Base-by-base conservation (phyloP, 53 echinoderm and acorn worm species). In the Patiria pectinifera region DNA sequence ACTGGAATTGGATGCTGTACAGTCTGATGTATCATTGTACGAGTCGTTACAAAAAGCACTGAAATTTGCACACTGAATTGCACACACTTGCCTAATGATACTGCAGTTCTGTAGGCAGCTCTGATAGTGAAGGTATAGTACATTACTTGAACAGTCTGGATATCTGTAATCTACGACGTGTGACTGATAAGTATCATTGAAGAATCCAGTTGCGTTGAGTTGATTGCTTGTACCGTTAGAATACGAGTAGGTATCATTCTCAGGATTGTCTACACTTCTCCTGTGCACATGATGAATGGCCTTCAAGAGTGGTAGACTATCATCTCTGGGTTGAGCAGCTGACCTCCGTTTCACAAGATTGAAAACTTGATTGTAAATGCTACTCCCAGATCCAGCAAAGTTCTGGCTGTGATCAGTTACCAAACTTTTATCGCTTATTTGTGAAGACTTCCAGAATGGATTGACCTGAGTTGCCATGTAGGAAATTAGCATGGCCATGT, bases 31-130 rank as follows among this genome's bases (percentile, higher is more conserved):
- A 21, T 21, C 44, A 60, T 21, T 70, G 3, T 23, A 35, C 4
- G 75, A 44, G 43, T 25, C 12, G 18, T 87, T 87, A 75, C 72
- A 86, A 69, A 71, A 87, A 45, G 3, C 43, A 45, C 75, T 87
- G 87, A 75, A 76, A 71, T 87, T 87, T 2, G n/a, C 45, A 76
- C 87, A 87, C 49, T 87, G 87, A 18, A 53, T 11, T 3, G 23
- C 9, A 74, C 86, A 86, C 11, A 72, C 53, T 9, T 71, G 18
- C 6, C 19, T 18, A 26, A 85, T 72, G 53, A 53, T 10, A 58
- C 86, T 86, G 59, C 86, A 86, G 26, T 86, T 86, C 21, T 72
- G 44, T 13, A 86, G 24, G 22, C 86, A 86, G 75, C 74, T 72
- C 58, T 23, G 72, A 72, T 86, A 74, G 53, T 86, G 75, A 19